phyloP scores from a whole-genome alignment of 2,888 invertebrate genomes.

The Sipha maydis region DNA sequence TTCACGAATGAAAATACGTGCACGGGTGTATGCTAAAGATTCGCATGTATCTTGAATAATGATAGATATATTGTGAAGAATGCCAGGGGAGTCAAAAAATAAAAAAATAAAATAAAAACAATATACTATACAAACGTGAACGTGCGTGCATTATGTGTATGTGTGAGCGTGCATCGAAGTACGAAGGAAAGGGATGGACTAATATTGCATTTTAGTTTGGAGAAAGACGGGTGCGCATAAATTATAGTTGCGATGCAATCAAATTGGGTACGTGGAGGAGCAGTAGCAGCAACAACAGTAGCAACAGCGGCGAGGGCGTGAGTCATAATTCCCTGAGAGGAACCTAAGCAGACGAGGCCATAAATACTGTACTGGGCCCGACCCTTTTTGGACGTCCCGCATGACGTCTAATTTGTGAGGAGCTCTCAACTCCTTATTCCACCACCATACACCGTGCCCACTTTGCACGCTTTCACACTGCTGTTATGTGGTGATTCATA shows the following conservation, averaged over 20 bases:
- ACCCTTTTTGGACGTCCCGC: conserved; percentile 39
- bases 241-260: conserved; percentile 54
- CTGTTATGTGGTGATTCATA: conserved; percentile 1
- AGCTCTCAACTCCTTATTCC: conserved; percentile 33
- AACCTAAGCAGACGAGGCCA: conserved; percentile 43
- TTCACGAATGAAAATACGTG: neutral
- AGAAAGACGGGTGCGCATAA: conserved; percentile 40
- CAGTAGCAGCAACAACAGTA: neutral
- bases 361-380: conserved; percentile 55
- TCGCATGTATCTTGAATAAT: neutral
- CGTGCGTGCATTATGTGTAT: neutral
- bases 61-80: neutral
- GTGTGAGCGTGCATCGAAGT: no score
- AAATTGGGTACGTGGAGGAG: conserved; percentile 23
- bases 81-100: neutral
- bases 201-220: conserved; percentile 52
- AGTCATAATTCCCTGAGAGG: conserved; percentile 55
- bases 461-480: neutral
- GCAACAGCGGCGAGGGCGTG: conserved; percentile 49
- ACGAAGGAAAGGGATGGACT: neutral
- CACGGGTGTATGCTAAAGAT: neutral
- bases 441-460: neutral
- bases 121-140: neutral
- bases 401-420: conserved; percentile 59
- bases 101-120: neutral